Evolutionary conservation across 2,888 invertebrate species (phyloP).

Genomic region (Zaprionus lineosus): DNA sequence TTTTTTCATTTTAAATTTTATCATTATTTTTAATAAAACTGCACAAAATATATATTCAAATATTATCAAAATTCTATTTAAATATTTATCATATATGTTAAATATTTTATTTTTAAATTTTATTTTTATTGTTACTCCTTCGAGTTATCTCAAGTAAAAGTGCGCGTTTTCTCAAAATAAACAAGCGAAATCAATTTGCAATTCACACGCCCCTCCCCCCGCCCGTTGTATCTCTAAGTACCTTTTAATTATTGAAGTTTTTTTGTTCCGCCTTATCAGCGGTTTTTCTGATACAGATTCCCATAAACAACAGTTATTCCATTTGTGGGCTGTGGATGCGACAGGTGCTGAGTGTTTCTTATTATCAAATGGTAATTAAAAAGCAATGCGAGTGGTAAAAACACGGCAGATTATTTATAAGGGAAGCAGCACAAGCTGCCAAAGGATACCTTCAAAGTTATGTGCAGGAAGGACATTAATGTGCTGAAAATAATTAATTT

Average conservation of each 20-base stretch:
- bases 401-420: background rate
- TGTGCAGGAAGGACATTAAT: too few relatives aligned
- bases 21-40: too few relatives aligned
- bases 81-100: too few relatives aligned
- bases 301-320: conserved; percentile 17
- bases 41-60: too few relatives aligned
- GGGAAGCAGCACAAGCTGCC: too few relatives aligned
- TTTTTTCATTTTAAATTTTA: too few relatives aligned
- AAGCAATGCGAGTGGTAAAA: conserved; percentile 2
- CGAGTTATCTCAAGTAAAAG: too few relatives aligned
- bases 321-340: conserved; percentile 21
- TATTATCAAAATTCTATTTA: too few relatives aligned
- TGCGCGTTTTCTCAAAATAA: conserved; percentile 1
- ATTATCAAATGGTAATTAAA: conserved; percentile 60
- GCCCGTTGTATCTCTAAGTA: conserved; percentile 36
- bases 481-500: too few relatives aligned
- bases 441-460: too few relatives aligned
- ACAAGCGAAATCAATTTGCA: conserved; percentile 24
- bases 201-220: conserved; percentile 13
- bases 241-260: conserved; percentile 50
- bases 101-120: background rate
- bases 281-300: too few relatives aligned
- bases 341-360: conserved; percentile 24
- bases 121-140: too few relatives aligned
- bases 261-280: conserved; percentile 42